phyloP scores from a whole-genome alignment of 2,888 invertebrate genomes.

The Anodontia alba region DNA sequence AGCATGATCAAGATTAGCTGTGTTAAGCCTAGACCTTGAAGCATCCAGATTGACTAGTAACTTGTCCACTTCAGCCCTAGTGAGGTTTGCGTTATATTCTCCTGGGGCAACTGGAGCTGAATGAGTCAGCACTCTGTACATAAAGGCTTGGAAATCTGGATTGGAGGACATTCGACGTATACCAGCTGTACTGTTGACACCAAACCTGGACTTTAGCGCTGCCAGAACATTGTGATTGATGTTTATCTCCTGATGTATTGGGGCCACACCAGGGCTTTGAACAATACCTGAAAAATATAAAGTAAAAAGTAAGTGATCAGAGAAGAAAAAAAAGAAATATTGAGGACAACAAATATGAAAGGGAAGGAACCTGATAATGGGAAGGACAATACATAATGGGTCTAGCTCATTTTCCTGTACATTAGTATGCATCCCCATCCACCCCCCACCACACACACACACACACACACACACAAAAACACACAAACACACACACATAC shows the following conservation, averaged over 20 bases:
- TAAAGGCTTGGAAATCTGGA: conserved; percentile 52
- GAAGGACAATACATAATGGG: no score
- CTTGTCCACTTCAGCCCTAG: conserved; percentile 35
- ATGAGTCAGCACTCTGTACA: conserved; percentile 49
- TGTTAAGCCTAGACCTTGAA: conserved; percentile 17
- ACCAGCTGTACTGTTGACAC: conserved; percentile 45
- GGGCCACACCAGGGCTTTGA: conserved; percentile 18
- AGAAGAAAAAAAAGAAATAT: no score
- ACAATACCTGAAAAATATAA: conserved; percentile 4
- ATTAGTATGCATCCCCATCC: no score
- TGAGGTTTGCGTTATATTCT: conserved; percentile 51
- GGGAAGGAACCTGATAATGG: no score
- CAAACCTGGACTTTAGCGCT: conserved; percentile 45
- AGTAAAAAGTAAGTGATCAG: no score
- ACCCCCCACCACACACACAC: no score
- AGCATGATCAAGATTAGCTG: conserved; percentile 49
- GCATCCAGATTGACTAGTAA: conserved; percentile 37
- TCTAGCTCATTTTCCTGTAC: no score
- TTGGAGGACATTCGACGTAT: conserved; percentile 41
- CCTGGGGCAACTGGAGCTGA: conserved; percentile 43
- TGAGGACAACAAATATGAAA: no score
- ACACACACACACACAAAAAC: no score
- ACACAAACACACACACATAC: no score
- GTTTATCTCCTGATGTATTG: conserved; percentile 46
- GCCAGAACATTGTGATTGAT: conserved; percentile 42